Percentiles rank a stretch among this genome's conserved stretches.
Evolutionary conservation across 2,113 vertebrate species (phyloP).

Genomic region (Dipodomys spectabilis): DNA sequence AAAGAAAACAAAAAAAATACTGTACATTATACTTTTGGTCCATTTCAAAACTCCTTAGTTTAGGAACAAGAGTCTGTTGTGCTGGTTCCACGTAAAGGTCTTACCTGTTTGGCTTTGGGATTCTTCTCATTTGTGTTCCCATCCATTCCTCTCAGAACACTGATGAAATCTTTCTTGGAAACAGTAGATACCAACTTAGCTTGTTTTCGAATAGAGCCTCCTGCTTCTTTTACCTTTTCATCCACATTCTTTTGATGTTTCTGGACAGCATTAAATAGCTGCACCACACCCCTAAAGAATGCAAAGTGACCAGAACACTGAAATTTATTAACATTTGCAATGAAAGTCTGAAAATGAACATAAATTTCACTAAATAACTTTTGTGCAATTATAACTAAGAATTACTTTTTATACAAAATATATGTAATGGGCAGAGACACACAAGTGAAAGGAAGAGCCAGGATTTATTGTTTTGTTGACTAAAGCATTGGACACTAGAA

Average conservation of each 20-base stretch:
- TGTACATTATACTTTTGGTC: neutral
- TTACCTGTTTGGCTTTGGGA: constrained; percentile 83
- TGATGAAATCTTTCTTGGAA: constrained; percentile 96
- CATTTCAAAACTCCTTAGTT: neutral
- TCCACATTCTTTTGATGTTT: constrained; percentile 92
- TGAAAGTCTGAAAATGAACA: neutral
- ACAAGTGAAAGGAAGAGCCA: neutral
- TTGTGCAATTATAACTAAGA: neutral
- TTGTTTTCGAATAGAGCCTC: constrained; percentile 92
- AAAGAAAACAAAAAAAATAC: neutral
- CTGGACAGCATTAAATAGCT: constrained; percentile 95
- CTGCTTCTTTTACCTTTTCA: constrained; percentile 91
- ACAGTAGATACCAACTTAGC: constrained; percentile 93
- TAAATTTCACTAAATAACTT: neutral
- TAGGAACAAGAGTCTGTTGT: neutral
- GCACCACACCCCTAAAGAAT: constrained; percentile 92
- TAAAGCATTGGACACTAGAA: no score
- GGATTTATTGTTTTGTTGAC: neutral
- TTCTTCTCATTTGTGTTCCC: constrained; percentile 63
- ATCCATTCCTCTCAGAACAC: constrained; percentile 89
- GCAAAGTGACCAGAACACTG: neutral
- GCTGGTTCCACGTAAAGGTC: neutral
- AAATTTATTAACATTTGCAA: neutral
- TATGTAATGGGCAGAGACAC: neutral
- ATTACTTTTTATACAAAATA: neutral